Evolutionary conservation across 1,140 invertebrate genomes (phyloP).

Genomic region (Lepidurus couesii): DNA sequence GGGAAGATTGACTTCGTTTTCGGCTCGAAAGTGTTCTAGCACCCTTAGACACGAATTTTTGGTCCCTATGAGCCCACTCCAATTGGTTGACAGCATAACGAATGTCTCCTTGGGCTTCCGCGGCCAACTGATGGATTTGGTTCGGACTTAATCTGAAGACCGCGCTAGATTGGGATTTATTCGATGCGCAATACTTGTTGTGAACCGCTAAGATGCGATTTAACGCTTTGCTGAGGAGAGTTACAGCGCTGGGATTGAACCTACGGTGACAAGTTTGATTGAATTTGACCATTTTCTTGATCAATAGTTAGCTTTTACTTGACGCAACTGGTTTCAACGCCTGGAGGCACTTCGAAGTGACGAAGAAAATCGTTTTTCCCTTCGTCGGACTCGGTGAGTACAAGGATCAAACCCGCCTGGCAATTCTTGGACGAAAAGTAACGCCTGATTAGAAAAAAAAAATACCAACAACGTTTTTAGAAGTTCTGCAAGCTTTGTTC

Average conservation of each 20-base stretch:
- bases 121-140: not conserved
- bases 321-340: not conserved
- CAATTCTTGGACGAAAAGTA: not conserved
- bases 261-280: not conserved
- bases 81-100: slow-evolving; percentile 7
- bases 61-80: not conserved
- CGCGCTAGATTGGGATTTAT: not conserved
- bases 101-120: not conserved
- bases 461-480: no score
- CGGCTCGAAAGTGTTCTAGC: not conserved
- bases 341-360: not conserved
- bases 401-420: not conserved
- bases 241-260: not conserved
- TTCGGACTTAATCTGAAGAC: not conserved
- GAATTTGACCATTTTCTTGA: not conserved
- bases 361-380: not conserved
- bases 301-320: not conserved
- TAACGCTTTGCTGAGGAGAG: not conserved
- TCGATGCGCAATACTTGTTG: not conserved
- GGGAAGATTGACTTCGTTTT: not conserved
- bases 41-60: not conserved
- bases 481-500: no score
- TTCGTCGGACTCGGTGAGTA: not conserved
- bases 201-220: not conserved
- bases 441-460: not conserved